These are phyloP conservation scores for Vidua chalybeata DNA, from an alignment of 2,113 vertebrate genomes.

Conservation along the genomic window DNA sequence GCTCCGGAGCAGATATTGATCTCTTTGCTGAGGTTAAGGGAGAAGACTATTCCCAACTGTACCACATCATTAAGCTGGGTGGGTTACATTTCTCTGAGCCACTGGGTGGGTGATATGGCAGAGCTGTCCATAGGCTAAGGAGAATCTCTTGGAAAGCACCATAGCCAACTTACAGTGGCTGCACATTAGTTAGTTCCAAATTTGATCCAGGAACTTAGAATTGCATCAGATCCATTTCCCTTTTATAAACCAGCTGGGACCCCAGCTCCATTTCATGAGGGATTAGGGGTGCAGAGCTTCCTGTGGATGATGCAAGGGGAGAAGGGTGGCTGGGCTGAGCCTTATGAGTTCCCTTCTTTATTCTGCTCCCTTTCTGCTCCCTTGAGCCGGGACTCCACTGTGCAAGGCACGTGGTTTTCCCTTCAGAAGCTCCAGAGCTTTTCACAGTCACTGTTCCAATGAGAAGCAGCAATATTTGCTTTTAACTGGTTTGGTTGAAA, in stretches of 20 bases:
- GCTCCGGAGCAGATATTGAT: background rate
- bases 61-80: fast-evolving
- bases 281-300: background rate
- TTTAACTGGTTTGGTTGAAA: background rate
- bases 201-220: background rate
- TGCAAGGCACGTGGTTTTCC: background rate
- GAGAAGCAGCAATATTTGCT: background rate
- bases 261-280: background rate
- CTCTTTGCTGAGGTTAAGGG: background rate
- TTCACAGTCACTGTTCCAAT: background rate
- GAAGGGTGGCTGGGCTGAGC: background rate
- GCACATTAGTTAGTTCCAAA: background rate
- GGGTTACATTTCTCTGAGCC: background rate
- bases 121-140: background rate
- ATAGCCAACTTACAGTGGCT: background rate
- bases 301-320: background rate
- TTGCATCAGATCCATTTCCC: background rate
- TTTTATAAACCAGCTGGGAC: background rate
- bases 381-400: background rate
- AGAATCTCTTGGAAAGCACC: background rate
- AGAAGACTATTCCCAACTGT: background rate
- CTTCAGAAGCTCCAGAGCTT: background rate
- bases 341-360: background rate
- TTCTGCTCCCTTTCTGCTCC: background rate
- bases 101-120: background rate